A percentile compares a stretch with the other conserved stretches of the same genome.
Evolutionary conservation across 2,888 invertebrate species (phyloP).

Genomic region (Charanyca ferruginea): DNA sequence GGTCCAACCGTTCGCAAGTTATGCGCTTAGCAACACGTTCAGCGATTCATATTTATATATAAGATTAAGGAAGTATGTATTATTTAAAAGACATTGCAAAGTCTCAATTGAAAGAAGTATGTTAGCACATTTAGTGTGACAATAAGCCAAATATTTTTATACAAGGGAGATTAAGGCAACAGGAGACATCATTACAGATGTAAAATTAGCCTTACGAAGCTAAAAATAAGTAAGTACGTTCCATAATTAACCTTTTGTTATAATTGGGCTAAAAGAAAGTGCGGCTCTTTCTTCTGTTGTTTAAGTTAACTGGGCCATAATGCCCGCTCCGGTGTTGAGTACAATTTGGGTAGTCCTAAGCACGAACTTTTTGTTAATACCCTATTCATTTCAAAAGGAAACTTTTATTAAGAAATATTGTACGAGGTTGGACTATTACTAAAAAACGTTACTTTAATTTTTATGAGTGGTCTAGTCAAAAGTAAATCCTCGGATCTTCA

Average conservation of each 20-base stretch:
- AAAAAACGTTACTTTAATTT: conserved; percentile 13
- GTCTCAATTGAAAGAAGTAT: no score
- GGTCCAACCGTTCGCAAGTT: no score
- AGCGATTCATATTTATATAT: no score
- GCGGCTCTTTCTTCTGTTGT: conserved; percentile 37
- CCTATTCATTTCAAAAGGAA: conserved; percentile 50
- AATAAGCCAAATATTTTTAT: no score
- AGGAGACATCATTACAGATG: conserved; percentile 29
- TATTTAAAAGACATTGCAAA: no score
- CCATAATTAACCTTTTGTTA: conserved; percentile 52
- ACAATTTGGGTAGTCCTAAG: conserved; percentile 53
- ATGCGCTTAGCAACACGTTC: no score
- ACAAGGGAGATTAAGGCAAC: conserved; percentile 3
- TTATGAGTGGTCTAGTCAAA: conserved; percentile 1
- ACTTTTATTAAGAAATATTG: conserved; percentile 56
- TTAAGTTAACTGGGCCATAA: conserved; percentile 52
- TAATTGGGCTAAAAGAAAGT: conserved; percentile 54
- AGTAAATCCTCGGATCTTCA: background rate
- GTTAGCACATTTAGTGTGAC: no score
- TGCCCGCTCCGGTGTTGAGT: conserved; percentile 37
- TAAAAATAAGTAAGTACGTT: conserved; percentile 45
- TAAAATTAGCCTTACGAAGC: conserved; percentile 32
- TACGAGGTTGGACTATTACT: conserved; percentile 29
- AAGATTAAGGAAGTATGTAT: no score
- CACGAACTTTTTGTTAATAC: conserved; percentile 55